These are phyloP conservation scores for Ariopsis seemanni DNA, from an alignment of 2,113 vertebrate genomes.

Conservation along the genomic window DNA sequence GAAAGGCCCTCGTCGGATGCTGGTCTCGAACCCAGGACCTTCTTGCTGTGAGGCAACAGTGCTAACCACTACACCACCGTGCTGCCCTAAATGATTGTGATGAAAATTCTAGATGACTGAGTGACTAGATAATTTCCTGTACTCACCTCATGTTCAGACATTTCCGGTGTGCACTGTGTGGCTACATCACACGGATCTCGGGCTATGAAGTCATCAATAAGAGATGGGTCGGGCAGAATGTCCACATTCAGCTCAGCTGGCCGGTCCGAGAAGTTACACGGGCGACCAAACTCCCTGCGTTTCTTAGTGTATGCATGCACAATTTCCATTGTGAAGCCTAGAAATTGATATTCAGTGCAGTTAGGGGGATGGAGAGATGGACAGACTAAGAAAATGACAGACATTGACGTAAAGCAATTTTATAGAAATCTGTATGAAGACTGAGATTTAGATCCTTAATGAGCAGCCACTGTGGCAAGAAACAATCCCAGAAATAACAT, in stretches of 20 bases:
- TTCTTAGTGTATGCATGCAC: conserved; percentile 79
- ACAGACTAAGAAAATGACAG: background rate
- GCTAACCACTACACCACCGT: no score
- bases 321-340: conserved; percentile 80
- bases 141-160: conserved; percentile 86
- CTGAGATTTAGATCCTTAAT: background rate
- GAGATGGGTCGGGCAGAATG: conserved; percentile 76
- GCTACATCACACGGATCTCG: conserved; percentile 72
- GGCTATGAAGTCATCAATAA: conserved; percentile 69
- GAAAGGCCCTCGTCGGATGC: no score
- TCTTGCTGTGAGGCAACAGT: no score
- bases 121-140: background rate
- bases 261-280: conserved; percentile 81
- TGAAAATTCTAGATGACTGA: background rate
- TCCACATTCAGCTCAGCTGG: conserved; percentile 76
- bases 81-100: background rate
- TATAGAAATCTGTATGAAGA: background rate
- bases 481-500: background rate
- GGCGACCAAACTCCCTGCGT: conserved; percentile 85
- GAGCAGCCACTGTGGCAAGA: background rate
- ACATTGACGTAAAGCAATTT: background rate
- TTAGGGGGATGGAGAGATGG: background rate
- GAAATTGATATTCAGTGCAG: background rate
- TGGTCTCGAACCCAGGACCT: no score
- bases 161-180: conserved; percentile 73